phyloP scores from a whole-genome alignment of 2,113 vertebrate species.

The Fulica atra region DNA sequence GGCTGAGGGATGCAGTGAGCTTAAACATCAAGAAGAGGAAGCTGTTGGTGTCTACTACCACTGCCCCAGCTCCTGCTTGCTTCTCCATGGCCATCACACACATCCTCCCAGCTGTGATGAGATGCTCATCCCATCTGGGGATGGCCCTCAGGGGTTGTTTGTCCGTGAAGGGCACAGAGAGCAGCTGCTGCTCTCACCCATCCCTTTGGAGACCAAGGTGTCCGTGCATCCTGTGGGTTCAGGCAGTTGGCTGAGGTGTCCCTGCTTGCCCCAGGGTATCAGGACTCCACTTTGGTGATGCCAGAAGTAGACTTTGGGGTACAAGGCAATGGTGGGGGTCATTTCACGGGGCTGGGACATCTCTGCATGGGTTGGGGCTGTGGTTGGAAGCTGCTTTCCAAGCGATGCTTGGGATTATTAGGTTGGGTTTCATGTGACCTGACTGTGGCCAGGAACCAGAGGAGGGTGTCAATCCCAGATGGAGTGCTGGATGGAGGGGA shows the following conservation, averaged over 20 bases:
- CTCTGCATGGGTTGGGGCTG: not conserved
- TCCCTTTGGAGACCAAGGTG: not conserved
- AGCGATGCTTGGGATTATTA: not conserved
- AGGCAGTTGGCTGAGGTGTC: not conserved
- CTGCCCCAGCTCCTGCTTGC: not conserved
- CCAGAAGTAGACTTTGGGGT: not conserved
- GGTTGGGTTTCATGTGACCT: not conserved
- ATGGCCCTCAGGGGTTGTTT: not conserved
- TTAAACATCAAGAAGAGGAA: not conserved
- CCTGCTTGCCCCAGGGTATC: not conserved
- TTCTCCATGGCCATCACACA: rapidly evolving
- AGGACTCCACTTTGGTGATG: not conserved
- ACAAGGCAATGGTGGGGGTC: not conserved
- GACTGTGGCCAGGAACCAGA: not conserved
- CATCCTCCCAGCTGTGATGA: not conserved
- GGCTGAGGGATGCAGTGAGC: not conserved
- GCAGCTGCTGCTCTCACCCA: not conserved
- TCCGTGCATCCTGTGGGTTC: rapidly evolving
- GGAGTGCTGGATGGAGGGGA: not conserved
- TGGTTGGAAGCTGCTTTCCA: not conserved
- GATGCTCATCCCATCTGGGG: not conserved
- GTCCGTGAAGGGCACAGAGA: not conserved
- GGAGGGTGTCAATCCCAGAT: rapidly evolving
- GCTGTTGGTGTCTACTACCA: rapidly evolving
- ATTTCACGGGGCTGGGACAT: not conserved